Base-by-base conservation (phyloP, 2,888 invertebrate species). In the Ochlodes sylvanus region DNA sequence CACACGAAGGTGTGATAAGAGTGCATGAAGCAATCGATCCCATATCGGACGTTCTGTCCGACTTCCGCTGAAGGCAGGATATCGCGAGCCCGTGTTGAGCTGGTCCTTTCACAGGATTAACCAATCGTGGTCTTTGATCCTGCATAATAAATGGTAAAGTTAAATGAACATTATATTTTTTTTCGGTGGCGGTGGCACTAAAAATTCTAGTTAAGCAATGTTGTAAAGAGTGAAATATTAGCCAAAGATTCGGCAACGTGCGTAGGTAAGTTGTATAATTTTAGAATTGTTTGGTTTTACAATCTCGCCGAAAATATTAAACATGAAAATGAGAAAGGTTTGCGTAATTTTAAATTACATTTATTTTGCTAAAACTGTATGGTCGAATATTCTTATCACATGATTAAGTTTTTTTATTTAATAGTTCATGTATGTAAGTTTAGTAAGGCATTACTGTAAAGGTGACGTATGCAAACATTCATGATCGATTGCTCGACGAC, bases 121-220 rank as follows among this genome's bases (percentile, higher is more conserved):
- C 34, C 21, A 57, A 47, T 47, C 56, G 56, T 47, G 56, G 63
- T 54, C 56, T 44, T 34, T 64, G 56, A 34, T 56, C 47, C 50
- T 64, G 47, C 19, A 21, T 27, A 54, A 27, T 27, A n/a, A 54
- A 54, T n/a, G 54, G 58, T 58, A 58, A 58, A 58, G 58, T 58
- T 58, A 21, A 44, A 44, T 21, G 15, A 58, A 14, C 19, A 17
- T 27, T 58, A 17, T 58, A 42, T 19, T 42, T 44, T 58, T 44
- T 27, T 44, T 58, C 44, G 58, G 58, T 58, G 58, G 21, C 27
- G 58, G 44, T 57, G 41, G 41, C 17, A 41, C 19, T 44, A 42
- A 38, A 17, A 27, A 21, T n/a, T 27, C 14, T 58, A 44, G 58
- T 58, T 58, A 58, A 58, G 58, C 41, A 57, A 57, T 57, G 58